Percentiles rank a stretch among this genome's conserved stretches.
These are phyloP conservation scores for Mugil cephalus DNA, from an alignment of 2,113 vertebrate species.

Conservation along the genomic window DNA sequence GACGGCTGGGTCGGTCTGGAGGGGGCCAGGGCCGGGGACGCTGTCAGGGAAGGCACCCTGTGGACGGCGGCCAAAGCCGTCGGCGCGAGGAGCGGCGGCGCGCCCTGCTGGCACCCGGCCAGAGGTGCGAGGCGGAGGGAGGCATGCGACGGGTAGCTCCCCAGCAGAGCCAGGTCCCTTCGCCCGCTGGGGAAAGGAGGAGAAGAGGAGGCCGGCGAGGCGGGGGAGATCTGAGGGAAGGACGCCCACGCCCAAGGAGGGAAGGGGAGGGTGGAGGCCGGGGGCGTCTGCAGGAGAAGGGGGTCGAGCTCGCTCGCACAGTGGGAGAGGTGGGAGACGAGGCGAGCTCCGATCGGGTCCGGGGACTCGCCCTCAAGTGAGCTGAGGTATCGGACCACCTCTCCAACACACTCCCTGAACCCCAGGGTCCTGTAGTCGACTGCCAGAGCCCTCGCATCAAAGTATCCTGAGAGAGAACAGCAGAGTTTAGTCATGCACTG, in stretches of 20 bases:
- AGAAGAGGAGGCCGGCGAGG: constrained; percentile 79
- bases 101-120: constrained; percentile 74
- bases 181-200: constrained; percentile 74
- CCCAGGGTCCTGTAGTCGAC: constrained; percentile 96
- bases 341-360: constrained; percentile 90
- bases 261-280: constrained; percentile 83
- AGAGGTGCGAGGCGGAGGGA: constrained; percentile 82
- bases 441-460: constrained; percentile 91
- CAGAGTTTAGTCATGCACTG: constrained; percentile 13
- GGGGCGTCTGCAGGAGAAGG: constrained; percentile 76
- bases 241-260: constrained; percentile 91
- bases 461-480: constrained; percentile 86
- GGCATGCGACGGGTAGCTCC: constrained; percentile 81
- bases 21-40: constrained; percentile 48
- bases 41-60: constrained; percentile 73
- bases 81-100: constrained; percentile 71
- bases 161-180: constrained; percentile 85
- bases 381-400: constrained; percentile 93
- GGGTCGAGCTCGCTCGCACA: constrained; percentile 93
- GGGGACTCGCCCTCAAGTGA: constrained; percentile 88
- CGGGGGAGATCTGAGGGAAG: constrained; percentile 83
- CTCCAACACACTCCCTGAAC: constrained; percentile 94
- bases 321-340: constrained; percentile 94
- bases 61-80: constrained; percentile 75
- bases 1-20: constrained; percentile 77